These are phyloP conservation scores for Achlya flavicornis DNA, from an alignment of 2,888 invertebrate species.

Conservation along the genomic window DNA sequence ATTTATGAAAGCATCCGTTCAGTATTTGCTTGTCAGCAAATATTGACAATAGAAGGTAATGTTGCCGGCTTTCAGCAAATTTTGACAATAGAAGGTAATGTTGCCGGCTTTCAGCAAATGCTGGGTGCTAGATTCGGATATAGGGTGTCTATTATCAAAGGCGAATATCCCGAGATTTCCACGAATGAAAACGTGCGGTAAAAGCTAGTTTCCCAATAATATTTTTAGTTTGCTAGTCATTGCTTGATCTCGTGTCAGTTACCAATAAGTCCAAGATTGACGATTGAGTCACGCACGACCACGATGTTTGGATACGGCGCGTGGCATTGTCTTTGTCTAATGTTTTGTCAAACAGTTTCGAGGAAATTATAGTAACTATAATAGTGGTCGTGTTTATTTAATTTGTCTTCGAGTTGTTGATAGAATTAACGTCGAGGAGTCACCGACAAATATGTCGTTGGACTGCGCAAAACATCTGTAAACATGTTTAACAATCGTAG, in stretches of 20 bases:
- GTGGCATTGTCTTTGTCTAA: conserved; percentile 76
- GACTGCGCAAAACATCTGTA: conserved; percentile 20
- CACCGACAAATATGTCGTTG: conserved; percentile 17
- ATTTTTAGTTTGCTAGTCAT: conserved; percentile 1
- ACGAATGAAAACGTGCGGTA: not conserved
- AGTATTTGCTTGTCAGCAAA: no score
- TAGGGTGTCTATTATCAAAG: no score
- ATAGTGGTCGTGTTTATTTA: conserved; percentile 62
- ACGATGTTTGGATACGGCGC: conserved; percentile 74
- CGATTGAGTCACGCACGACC: conserved; percentile 62
- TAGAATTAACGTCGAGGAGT: conserved; percentile 24
- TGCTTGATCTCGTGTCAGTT: conserved; percentile 6
- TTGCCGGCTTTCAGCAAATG: no score
- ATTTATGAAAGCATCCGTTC: no score
- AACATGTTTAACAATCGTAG: conserved; percentile 25
- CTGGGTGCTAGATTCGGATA: no score
- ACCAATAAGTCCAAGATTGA: conserved; percentile 1
- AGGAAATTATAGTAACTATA: conserved; percentile 58
- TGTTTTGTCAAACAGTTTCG: conserved; percentile 76
- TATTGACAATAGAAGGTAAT: no score
- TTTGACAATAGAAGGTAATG: no score
- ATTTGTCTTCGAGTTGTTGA: conserved; percentile 41
- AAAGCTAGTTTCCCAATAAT: not conserved
- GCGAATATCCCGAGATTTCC: no score
- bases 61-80: no score